Base-by-base conservation (phyloP, 1,140 invertebrate species). In the Listronotus oregonensis region DNA sequence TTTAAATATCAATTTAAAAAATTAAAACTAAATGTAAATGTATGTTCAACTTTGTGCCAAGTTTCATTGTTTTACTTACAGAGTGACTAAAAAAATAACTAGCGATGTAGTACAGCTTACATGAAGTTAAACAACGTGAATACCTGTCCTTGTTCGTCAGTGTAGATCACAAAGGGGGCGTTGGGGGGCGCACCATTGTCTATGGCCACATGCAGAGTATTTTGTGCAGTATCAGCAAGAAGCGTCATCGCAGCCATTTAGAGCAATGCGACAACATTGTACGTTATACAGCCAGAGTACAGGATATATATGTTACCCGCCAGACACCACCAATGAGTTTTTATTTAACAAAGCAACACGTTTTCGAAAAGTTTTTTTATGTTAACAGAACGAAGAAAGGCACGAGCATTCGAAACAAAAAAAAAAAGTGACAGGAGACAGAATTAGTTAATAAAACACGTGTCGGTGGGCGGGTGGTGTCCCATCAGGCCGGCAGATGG, bases 121-220 rank as follows among this genome's bases (percentile, higher is more conserved):
- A 75, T 73, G 72, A 72, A 71, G 55, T 71, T 66, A 73, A 76
- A 77, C 71, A 74, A 76, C 71, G 80, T 83, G 81, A 84, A 83
- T 94, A 95, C 93, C 93, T 95, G 93, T 87, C 91, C 92, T 85
- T 92, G 91, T 81, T 91, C 90, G 85, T 95, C 93, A 86, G 92
- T 94, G 89, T 95, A 95, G 85, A 93, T 89, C 85, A 95, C 92
- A 87, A 90, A 93, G 83, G 90, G 89, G 85, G 91, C 90, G 84
- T 94, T 95, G 86, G 85, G 83, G 79, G 90, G 87, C 73, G 72
- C 71, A 74, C 78, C 78, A 78, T 74, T 78, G 76, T 77, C 78
- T 79, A 79, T 73, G 75, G 73, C 73, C 71, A 73, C 77, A 78
- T 76, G 74, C 76, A 78, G 75, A 72, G 71, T 72, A 70, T 72